Evolutionary conservation across 2,113 vertebrate species (phyloP), one percentile per base, ranked within the genome.

Genomic region (Pterocles gutturalis): DNA sequence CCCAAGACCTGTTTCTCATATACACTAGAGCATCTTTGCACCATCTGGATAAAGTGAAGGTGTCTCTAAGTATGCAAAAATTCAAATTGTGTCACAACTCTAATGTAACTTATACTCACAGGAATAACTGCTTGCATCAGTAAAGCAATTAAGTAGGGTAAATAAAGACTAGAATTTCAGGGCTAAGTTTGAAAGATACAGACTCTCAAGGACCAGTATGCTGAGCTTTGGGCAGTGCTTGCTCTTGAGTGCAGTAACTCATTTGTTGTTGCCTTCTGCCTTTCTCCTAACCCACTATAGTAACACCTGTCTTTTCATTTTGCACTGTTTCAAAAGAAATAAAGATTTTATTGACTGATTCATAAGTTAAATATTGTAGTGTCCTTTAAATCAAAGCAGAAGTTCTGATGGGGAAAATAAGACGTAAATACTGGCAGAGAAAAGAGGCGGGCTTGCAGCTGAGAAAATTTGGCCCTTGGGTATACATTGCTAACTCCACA

Each of bases 401-500:
- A 69, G 55, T 71, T 79, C 53, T 87, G 81, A 61, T 57, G 71
- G 78, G 81, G 93, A 96, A 91, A 94, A 86, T 90, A 95, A 95
- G 87, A 92, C 2, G 17, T 64, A 96, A 88, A 89, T 91, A 88
- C 75, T 94, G 95, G 92, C 95, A 95, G 61, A 78, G 83, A 57
- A 80, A 60, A 54, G 46, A 93, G 48, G 76, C 85, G 77, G 43
- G 72, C 76, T 83, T 77, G 84, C 89, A 92, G 87, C 94, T 96
- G 95, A 89, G 77, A 91, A 91, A 95, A 96, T 85, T 31, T 45
- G 66, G 49, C 94, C 80, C 87, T 93, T 83, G 87, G 70, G 93
- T 94, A 89, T 95, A 89, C 15, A 83, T 96, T 91, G 89, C 91
- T 94, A 94, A 95, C 70, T 85, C 83, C 89, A 83, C 49, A 72